Conservation (phyloP, 1,140 invertebrate species). For the Colletes latitarsis region DNA sequence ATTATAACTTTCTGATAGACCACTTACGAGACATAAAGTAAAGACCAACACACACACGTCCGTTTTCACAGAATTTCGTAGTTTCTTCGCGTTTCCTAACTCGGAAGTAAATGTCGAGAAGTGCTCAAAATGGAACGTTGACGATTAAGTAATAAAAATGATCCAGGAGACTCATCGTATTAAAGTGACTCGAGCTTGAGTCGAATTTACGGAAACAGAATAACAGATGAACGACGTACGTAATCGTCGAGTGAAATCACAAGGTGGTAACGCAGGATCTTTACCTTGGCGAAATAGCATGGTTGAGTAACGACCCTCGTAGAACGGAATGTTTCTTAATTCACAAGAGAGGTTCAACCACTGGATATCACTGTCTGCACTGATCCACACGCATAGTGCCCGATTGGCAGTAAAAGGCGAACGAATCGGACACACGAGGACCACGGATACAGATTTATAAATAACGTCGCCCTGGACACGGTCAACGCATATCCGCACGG, state of each 20-base stretch:
- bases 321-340: constrained; percentile 14
- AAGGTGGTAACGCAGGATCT: background rate
- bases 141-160: no score
- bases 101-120: no score
- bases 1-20: no score
- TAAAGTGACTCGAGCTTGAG: no score
- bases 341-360: background rate
- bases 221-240: no score
- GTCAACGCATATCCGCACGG: constrained; percentile 14
- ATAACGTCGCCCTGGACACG: constrained; percentile 8
- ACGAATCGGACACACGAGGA: background rate
- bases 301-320: constrained; percentile 42
- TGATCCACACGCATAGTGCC: constrained; percentile 51
- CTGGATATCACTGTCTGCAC: constrained; percentile 26
- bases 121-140: no score
- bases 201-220: background rate
- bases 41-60: no score
- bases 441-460: constrained; percentile 43
- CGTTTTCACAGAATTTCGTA: no score
- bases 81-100: no score
- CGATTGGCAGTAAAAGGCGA: constrained; percentile 13
- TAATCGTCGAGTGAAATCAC: constrained; percentile 10
- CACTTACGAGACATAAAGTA: no score
- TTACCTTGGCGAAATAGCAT: constrained; percentile 39
- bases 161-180: no score